These are phyloP conservation scores for Marasmarcha lunaedactyla DNA, from an alignment of 2,888 invertebrate species.

Conservation along the genomic window DNA sequence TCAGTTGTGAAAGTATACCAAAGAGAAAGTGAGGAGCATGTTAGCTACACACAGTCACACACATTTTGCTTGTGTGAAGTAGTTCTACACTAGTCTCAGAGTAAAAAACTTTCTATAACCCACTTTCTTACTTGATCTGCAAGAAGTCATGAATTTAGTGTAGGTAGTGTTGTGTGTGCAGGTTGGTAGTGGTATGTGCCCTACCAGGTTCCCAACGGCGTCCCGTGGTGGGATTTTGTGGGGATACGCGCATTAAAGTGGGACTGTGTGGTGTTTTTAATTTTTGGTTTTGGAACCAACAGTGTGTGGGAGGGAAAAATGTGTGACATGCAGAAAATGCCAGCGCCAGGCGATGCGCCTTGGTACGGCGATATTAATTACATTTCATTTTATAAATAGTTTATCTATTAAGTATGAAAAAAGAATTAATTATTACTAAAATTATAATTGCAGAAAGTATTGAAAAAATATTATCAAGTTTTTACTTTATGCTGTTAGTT, in stretches of 20 bases:
- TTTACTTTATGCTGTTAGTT: too few relatives aligned
- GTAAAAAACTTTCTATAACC: constrained; percentile 70
- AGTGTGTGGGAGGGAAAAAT: constrained; percentile 29
- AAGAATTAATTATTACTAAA: too few relatives aligned
- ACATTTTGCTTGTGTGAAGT: constrained; percentile 39
- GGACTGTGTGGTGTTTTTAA: constrained; percentile 37
- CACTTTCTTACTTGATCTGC: constrained; percentile 62
- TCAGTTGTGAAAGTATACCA: constrained; percentile 64
- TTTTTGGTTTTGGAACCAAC: constrained; percentile 26
- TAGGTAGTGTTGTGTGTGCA: constrained; percentile 53
- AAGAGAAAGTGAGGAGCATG: constrained; percentile 65
- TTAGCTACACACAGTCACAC: constrained; percentile 39
- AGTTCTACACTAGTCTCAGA: constrained; percentile 45
- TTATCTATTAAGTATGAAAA: too few relatives aligned
- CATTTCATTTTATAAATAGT: not conserved
- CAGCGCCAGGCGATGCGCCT: constrained; percentile 50
- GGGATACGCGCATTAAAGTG: constrained; percentile 45
- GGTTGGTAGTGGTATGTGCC: constrained; percentile 57
- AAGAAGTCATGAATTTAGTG: constrained; percentile 35
- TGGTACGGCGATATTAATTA: constrained; percentile 35
- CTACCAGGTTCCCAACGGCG: constrained; percentile 36
- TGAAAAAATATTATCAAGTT: too few relatives aligned
- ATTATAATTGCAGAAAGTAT: too few relatives aligned
- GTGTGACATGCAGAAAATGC: constrained; percentile 67
- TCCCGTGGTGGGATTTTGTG: constrained; percentile 1